Base-by-base conservation (phyloP, 2,797 vertebrate genomes). In the Coreius guichenoti region DNA sequence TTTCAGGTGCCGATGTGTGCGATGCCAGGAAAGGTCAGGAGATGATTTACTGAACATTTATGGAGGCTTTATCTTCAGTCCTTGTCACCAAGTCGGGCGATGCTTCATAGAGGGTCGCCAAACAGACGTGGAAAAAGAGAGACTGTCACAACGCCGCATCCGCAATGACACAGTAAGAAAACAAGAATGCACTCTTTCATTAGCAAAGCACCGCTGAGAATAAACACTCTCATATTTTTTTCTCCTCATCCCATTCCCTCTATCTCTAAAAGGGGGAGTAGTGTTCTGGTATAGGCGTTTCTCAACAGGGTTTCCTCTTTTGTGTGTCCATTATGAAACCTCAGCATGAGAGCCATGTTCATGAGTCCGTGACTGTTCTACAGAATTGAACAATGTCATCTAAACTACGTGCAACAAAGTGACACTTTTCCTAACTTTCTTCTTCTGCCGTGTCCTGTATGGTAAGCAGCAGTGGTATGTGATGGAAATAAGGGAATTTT, bases 31-130 rank as follows among this genome's bases (percentile, higher is more conserved):
- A 97, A 97, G 95, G 95, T 96, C 94, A 94, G 86, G 79, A 56
- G 85, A 90, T 95, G 94, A 97, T 97, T 96, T 96, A 96, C 94
- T 92, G 93, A 93, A 91, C 89, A 87, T 91, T 92, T 94, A 94
- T 90, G 92, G 93, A 94, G 94, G 91, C 86, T 93, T 93, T 93
- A 93, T 93, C 92, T 91, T 89, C 77, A 91, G 87, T 90, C 91
- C 89, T 56, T 86, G 93, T 77, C 85, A 89, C 88, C 89, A 91
- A 91, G 87, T 82, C 87, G 80, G 89, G 91, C 90, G 86, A 90
- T 92, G 88, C 90, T 90, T 88, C 90, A 84, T 84, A 36, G 54
- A 39, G 82, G 81, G 54, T 83, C 74, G 39, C 73, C 65, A 84
- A 63, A 61, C 73, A 80, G 84, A 80, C 23, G 23, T 77, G 51